Percentiles rank a stretch among this genome's conserved stretches.
phyloP scores from a whole-genome alignment of 64 coral and sea anemone species.

The Cladopsammia gracilis region DNA sequence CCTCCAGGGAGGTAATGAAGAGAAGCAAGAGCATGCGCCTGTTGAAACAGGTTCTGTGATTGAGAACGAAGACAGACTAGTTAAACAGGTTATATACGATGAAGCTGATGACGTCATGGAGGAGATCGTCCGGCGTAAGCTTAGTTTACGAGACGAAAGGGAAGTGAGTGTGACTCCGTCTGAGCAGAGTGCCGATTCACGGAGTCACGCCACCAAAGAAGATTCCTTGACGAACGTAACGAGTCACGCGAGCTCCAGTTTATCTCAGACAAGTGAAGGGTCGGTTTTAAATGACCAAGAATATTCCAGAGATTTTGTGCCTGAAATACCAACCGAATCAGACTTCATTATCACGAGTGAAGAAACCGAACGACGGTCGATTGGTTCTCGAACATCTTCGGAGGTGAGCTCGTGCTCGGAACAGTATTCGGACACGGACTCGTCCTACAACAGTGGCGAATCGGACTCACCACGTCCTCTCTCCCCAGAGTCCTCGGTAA shows the following conservation, averaged over 20 bases:
- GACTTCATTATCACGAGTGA: neutral
- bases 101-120: constrained; percentile 79
- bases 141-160: constrained; percentile 22
- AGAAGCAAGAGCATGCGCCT: neutral
- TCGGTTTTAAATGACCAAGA: neutral
- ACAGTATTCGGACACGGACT: constrained; percentile 80
- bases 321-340: neutral
- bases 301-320: neutral
- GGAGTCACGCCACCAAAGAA: neutral
- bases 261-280: neutral
- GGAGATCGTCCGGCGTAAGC: constrained; percentile 35
- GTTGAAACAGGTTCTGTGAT: neutral
- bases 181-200: neutral
- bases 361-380: neutral
- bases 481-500: constrained; percentile 67
- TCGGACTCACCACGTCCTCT: constrained; percentile 61
- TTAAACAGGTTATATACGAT: constrained; percentile 29
- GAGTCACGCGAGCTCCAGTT: neutral
- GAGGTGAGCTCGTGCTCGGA: constrained; percentile 29
- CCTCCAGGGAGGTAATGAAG: neutral
- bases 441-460: constrained; percentile 86
- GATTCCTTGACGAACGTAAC: neutral
- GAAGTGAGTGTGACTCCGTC: neutral
- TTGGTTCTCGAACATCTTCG: constrained; percentile 15
- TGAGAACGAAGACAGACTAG: neutral